Conservation (phyloP, 2,113 vertebrate genomes). For the Vidua chalybeata region DNA sequence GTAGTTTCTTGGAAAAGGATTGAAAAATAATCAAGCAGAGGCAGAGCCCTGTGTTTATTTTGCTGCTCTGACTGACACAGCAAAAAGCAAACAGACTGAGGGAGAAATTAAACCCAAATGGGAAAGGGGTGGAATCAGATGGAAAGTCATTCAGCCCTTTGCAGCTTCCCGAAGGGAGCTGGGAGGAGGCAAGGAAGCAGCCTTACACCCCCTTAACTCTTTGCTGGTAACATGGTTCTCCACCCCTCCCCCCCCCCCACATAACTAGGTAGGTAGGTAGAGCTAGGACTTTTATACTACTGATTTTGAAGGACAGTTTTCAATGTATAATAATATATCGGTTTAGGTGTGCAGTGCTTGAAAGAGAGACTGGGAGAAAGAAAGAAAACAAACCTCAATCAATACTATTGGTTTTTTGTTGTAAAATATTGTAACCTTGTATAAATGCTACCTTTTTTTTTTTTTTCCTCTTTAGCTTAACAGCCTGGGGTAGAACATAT, state of each 20-base stretch:
- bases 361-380: constrained; percentile 55
- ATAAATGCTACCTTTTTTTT: constrained; percentile 65
- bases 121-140: background rate
- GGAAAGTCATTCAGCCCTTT: background rate
- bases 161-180: background rate
- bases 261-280: constrained; percentile 51
- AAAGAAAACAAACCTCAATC: constrained; percentile 75
- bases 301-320: constrained; percentile 80
- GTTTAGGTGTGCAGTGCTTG: constrained; percentile 76
- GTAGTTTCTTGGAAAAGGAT: constrained; percentile 40
- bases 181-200: background rate
- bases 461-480: constrained; percentile 74
- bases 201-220: background rate
- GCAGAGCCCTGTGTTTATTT: constrained; percentile 41
- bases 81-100: constrained; percentile 45
- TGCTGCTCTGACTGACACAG: constrained; percentile 57
- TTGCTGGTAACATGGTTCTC: background rate
- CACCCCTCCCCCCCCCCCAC: background rate
- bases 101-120: constrained; percentile 46
- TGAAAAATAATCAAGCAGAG: constrained; percentile 51
- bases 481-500: constrained; percentile 72
- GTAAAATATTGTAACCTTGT: constrained; percentile 82
- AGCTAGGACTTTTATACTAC: constrained; percentile 82
- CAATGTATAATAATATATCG: constrained; percentile 68
- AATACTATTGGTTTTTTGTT: constrained; percentile 61